Base-by-base conservation (phyloP, 2,113 vertebrate species). In the Crotophaga sulcirostris region DNA sequence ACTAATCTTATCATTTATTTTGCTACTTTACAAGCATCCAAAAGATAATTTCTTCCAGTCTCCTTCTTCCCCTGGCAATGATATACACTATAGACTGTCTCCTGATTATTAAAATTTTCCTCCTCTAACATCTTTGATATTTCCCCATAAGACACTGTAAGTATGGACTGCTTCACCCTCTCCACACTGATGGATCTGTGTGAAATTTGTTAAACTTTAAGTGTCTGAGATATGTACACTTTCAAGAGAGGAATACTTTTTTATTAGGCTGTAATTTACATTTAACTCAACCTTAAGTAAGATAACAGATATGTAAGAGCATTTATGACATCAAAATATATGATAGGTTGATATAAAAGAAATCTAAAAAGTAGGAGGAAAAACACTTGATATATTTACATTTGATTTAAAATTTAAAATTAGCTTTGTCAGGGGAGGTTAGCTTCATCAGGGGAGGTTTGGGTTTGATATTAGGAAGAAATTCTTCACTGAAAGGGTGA, bases 301-400 rank as follows among this genome's bases (percentile, higher is more conserved):
- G 21, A 20, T 31, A 64, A 36, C 9, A 55, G 16, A 10, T 3
- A 73, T 4, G 3, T 19, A 87, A 40, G 21, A 64, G 16, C 4
- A 36, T 3, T 59, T 81, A 84, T 6, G 23, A 34, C 20, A 58
- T 33, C 13, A 73, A 81, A 77, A 90, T 59, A 34, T 19, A 5
- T 0, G 0, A 64, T 38, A 47, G 31, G 0, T 2, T n/a, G 11
- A 12, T 47, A 44, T 10, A 74, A 66, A 73, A 51, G 77, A 73
- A 24, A 10, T 8, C 51, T n/a, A 6, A 40, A 84, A 73, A 15
- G 29, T 11, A 36, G 2, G 7, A 47, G 34, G 21, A 44, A 84
- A 67, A 64, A 0, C 24, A 25, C 21, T 49, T 6, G 2, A 29
- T 58, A 10, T 67, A 20, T 49, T 72, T 63, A 40, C 6, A 59